phyloP scores from a whole-genome alignment of 2,797 vertebrate genomes.

The Buphagus erythrorhynchus region DNA sequence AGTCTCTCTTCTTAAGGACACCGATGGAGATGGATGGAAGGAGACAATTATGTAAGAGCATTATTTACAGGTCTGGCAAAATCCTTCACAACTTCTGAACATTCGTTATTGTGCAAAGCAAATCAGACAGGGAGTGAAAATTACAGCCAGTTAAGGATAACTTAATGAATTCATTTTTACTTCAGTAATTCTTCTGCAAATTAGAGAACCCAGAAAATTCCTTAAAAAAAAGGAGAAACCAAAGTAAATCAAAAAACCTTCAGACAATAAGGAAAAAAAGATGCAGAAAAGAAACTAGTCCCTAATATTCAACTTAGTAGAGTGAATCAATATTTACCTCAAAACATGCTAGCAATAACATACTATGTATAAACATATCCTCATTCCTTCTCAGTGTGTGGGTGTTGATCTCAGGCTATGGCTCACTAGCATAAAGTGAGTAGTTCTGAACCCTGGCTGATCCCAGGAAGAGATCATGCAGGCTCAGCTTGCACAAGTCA shows the following conservation, averaged over 20 bases:
- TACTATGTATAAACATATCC: background rate
- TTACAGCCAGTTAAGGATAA: background rate
- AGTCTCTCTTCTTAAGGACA: slow-evolving; percentile 2
- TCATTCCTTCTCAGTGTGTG: background rate
- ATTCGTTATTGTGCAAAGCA: slow-evolving; percentile 8
- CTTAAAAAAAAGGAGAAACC: background rate
- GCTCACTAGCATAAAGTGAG: background rate
- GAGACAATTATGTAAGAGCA: slow-evolving; percentile 20
- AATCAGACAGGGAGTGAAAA: background rate
- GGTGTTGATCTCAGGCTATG: background rate
- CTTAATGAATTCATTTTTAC: slow-evolving; percentile 1
- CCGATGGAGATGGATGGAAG: background rate
- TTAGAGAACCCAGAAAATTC: background rate
- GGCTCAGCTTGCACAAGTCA: background rate
- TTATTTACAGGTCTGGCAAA: slow-evolving; percentile 40
- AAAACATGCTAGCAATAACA: slow-evolving; percentile 4
- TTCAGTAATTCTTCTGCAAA: slow-evolving; percentile 1
- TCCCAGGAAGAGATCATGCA: background rate
- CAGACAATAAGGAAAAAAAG: background rate
- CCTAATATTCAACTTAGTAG: slow-evolving; percentile 1
- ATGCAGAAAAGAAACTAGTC: background rate
- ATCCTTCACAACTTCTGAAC: background rate
- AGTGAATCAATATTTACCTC: slow-evolving; percentile 40
- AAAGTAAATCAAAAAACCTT: background rate
- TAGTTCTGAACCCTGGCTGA: background rate